Conservation (phyloP, 1,140 invertebrate species). For the Apolygus lucorum region DNA sequence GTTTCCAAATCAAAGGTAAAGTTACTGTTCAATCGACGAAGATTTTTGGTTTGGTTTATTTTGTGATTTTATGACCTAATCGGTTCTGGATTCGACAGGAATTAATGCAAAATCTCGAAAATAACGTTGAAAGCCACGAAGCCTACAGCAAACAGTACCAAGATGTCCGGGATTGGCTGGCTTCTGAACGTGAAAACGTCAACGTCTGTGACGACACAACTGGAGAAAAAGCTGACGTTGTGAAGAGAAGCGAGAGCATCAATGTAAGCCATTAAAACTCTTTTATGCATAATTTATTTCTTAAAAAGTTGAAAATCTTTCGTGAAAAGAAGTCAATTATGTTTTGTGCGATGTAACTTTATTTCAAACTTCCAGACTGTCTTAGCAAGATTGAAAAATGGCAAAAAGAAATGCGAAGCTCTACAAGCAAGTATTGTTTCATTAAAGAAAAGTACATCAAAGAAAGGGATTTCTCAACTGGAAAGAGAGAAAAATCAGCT, state of each 20-base stretch:
- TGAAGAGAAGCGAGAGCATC: slow-evolving; percentile 59
- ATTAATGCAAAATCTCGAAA: slow-evolving; percentile 72
- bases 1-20: slow-evolving; percentile 67
- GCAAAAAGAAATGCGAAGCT: slow-evolving; percentile 58
- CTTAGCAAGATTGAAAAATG: slow-evolving; percentile 58
- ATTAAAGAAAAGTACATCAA: slow-evolving; percentile 74
- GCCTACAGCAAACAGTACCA: slow-evolving; percentile 62
- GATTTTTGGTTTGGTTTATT: neutral
- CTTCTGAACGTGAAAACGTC: slow-evolving; percentile 64
- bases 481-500: slow-evolving; percentile 63
- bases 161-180: slow-evolving; percentile 69
- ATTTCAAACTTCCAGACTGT: slow-evolving; percentile 42
- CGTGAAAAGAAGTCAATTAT: neutral
- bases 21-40: neutral
- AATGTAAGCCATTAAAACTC: slow-evolving; percentile 38
- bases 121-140: slow-evolving; percentile 76
- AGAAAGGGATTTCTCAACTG: slow-evolving; percentile 61
- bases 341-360: neutral
- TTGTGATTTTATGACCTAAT: slow-evolving; percentile 6
- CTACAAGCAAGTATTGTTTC: slow-evolving; percentile 55
- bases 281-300: neutral
- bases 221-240: slow-evolving; percentile 72
- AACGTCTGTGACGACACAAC: slow-evolving; percentile 64
- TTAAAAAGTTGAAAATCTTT: neutral
- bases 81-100: slow-evolving; percentile 40